Conservation (phyloP, 2,113 vertebrate species). For the Seriola dumerili region DNA sequence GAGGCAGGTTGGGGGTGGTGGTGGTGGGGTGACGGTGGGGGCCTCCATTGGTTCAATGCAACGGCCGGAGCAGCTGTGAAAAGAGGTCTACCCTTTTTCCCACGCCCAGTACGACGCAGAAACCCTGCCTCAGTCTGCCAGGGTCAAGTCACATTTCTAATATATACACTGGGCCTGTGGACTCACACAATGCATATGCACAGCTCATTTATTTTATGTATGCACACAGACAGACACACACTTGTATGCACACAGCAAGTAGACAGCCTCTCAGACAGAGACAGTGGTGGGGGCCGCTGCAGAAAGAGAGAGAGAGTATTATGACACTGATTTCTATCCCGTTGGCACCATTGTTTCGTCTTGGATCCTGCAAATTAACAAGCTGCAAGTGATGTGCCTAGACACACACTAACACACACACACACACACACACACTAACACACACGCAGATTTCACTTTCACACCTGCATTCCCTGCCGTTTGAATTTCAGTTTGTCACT, state of each 20-base stretch:
- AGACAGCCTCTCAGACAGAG: slow-evolving; percentile 74
- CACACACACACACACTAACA: slow-evolving; percentile 19
- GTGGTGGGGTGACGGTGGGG: slow-evolving; percentile 68
- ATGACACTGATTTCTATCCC: slow-evolving; percentile 84
- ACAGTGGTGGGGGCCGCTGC: slow-evolving; percentile 51
- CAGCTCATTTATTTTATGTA: slow-evolving; percentile 87
- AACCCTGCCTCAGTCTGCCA: slow-evolving; percentile 86
- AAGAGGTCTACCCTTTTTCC: slow-evolving; percentile 94
- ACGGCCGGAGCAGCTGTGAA: slow-evolving; percentile 92
- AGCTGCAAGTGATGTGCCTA: slow-evolving; percentile 52
- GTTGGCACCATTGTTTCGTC: slow-evolving; percentile 77
- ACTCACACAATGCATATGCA: slow-evolving; percentile 85
- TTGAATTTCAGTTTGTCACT: slow-evolving; percentile 1
- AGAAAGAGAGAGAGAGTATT: slow-evolving; percentile 47
- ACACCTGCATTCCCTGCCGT: not conserved
- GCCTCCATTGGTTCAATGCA: slow-evolving; percentile 90
- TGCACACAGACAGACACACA: slow-evolving; percentile 81
- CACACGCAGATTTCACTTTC: slow-evolving; percentile 9
- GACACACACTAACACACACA: slow-evolving; percentile 4
- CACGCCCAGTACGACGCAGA: slow-evolving; percentile 88
- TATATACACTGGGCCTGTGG: slow-evolving; percentile 88
- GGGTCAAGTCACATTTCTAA: slow-evolving; percentile 92
- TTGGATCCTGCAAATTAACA: slow-evolving; percentile 74
- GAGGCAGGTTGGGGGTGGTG: slow-evolving; percentile 66
- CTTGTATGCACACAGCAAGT: slow-evolving; percentile 57